Evolutionary conservation across 2,113 vertebrate species (phyloP).

Genomic region (Pelecanoides urinatrix): DNA sequence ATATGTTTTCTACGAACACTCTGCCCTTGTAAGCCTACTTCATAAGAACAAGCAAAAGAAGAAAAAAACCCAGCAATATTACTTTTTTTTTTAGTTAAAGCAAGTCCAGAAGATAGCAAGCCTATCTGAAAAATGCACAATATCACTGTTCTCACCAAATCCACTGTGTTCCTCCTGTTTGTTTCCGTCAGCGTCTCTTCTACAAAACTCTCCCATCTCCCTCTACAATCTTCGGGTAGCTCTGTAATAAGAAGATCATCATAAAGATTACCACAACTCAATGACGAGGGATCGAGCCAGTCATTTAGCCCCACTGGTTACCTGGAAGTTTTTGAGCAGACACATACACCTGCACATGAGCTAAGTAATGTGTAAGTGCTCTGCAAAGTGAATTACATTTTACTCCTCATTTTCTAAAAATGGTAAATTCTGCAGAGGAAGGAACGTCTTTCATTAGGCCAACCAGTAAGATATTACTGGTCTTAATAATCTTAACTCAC

Average conservation of each 20-base stretch:
- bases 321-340: not conserved
- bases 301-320: not conserved
- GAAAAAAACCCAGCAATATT: fast-evolving
- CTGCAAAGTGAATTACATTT: not conserved
- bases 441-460: not conserved
- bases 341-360: not conserved
- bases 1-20: not conserved
- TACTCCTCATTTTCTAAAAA: not conserved
- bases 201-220: conserved; percentile 95
- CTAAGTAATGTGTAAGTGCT: not conserved
- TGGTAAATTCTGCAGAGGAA: not conserved
- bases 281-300: not conserved
- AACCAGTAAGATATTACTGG: not conserved
- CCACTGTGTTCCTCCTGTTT: conserved; percentile 91
- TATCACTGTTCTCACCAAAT: conserved; percentile 79
- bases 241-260: conserved; percentile 65
- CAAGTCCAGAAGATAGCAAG: not conserved
- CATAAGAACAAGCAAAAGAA: not conserved
- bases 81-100: fast-evolving
- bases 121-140: not conserved
- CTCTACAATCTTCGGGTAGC: conserved; percentile 91
- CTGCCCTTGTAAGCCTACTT: not conserved
- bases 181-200: conserved; percentile 91
- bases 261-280: not conserved
- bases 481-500: too few relatives aligned